Conservation (phyloP, 1,140 invertebrate species). For the Dendrolimus kikuchii region DNA sequence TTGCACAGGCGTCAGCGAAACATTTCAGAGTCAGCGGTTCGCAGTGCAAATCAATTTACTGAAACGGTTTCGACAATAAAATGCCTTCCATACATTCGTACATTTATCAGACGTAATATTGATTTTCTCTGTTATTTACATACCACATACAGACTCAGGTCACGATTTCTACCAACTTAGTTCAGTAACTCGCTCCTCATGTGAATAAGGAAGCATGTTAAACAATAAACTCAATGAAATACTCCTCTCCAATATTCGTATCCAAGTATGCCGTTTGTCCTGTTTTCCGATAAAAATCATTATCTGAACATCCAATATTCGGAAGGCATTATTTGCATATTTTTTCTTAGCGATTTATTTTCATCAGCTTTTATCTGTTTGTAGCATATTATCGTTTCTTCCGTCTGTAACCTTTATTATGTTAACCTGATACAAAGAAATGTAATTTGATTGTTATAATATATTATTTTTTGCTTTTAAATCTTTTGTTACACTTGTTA, state of each 20-base stretch:
- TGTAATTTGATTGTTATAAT: too few relatives aligned
- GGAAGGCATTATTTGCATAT: too few relatives aligned
- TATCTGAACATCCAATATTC: too few relatives aligned
- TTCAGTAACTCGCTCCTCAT: slow-evolving; percentile 7
- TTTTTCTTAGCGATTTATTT: too few relatives aligned
- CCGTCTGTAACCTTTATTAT: too few relatives aligned
- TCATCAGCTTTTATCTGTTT: too few relatives aligned
- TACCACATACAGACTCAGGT: slow-evolving; percentile 6
- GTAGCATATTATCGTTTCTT: too few relatives aligned
- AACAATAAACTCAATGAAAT: slow-evolving; percentile 16
- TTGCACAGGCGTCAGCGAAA: slow-evolving; percentile 28
- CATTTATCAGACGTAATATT: neutral
- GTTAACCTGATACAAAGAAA: too few relatives aligned
- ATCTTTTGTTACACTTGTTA: too few relatives aligned
- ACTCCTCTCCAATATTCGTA: neutral
- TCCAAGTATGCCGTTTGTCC: too few relatives aligned
- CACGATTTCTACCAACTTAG: slow-evolving; percentile 10
- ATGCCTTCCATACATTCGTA: neutral
- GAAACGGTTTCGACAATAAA: slow-evolving; percentile 2
- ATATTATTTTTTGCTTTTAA: too few relatives aligned
- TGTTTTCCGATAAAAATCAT: too few relatives aligned
- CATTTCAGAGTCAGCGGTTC: slow-evolving; percentile 19
- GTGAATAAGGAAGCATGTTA: slow-evolving; percentile 7
- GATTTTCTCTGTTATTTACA: slow-evolving; percentile 8
- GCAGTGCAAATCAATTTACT: slow-evolving; percentile 28